These are phyloP conservation scores for Stichodactyla mertensii DNA, from an alignment of 64 coral and sea anemone genomes.

Conservation along the genomic window DNA sequence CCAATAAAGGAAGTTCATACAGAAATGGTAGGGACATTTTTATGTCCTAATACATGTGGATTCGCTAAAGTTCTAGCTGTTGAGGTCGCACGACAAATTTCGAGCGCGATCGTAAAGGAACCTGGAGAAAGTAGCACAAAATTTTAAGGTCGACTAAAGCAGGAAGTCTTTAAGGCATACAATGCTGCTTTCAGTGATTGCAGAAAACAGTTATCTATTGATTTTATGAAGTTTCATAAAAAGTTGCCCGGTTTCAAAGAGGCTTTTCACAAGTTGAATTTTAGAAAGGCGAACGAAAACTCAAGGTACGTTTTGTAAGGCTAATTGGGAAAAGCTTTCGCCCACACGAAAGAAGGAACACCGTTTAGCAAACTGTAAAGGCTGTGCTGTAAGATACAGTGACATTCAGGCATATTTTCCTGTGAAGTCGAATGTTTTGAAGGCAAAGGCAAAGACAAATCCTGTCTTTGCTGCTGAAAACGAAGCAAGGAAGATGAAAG, in stretches of 20 bases:
- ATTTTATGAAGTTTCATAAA: constrained; percentile 58
- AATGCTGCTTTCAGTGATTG: constrained; percentile 18
- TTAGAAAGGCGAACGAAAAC: constrained; percentile 15
- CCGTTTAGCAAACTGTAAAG: constrained; percentile 6
- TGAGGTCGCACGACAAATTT: constrained; percentile 33
- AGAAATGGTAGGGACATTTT: not conserved
- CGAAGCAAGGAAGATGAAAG: not conserved
- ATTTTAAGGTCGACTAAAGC: too few relatives aligned
- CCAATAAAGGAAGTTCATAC: not conserved
- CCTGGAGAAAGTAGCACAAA: too few relatives aligned
- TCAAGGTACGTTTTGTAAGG: constrained; percentile 2
- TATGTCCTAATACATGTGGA: constrained; percentile 30
- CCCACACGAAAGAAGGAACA: constrained; percentile 5
- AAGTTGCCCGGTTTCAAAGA: constrained; percentile 36
- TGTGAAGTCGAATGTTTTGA: constrained; percentile 27
- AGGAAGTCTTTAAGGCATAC: constrained; percentile 7
- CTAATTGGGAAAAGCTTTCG: constrained; percentile 13
- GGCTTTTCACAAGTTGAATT: constrained; percentile 45
- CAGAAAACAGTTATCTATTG: constrained; percentile 30
- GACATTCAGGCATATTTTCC: constrained; percentile 33
- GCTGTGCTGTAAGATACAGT: constrained; percentile 9
- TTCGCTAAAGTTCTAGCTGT: constrained; percentile 39
- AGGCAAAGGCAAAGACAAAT: constrained; percentile 30
- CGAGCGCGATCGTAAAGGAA: not conserved
- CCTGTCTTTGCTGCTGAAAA: constrained; percentile 35